Evolutionary conservation across 2,113 vertebrate genomes (phyloP).

Genomic region (Murina feae): DNA sequence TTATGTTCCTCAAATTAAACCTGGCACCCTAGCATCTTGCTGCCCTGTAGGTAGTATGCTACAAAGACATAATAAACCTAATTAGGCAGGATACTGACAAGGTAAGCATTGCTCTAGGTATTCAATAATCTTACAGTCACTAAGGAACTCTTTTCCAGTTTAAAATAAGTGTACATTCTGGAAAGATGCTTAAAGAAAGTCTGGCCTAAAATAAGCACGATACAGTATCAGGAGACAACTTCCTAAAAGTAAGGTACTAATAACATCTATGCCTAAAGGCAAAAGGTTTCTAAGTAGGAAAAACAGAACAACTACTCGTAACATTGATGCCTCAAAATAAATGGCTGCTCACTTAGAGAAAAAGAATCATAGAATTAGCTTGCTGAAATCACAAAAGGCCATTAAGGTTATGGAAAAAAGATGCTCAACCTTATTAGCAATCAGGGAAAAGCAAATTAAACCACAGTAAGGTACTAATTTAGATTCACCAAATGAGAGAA

Average conservation of each 20-base stretch:
- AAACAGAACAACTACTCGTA: neutral
- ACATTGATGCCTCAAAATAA: neutral
- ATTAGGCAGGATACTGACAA: neutral
- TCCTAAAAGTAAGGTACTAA: neutral
- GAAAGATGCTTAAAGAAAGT: neutral
- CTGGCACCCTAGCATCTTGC: neutral
- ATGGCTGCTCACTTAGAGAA: neutral
- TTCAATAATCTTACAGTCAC: neutral
- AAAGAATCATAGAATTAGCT: neutral
- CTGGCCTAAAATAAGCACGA: neutral
- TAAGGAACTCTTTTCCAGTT: neutral
- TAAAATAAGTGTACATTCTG: neutral
- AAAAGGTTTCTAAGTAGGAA: neutral
- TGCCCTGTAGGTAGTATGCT: neutral
- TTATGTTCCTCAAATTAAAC: neutral
- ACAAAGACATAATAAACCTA: neutral
- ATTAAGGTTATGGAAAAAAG: constrained; percentile 34
- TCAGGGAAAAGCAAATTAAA: constrained; percentile 50
- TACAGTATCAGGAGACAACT: neutral
- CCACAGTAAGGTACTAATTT: constrained; percentile 42
- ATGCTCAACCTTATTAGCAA: constrained; percentile 33
- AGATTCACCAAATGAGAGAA: constrained; percentile 2
- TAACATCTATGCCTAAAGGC: neutral
- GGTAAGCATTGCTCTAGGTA: neutral
- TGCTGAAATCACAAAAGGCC: constrained; percentile 43